Base-by-base conservation (phyloP, 2,113 vertebrate species). In the Hyperoodon ampullatus region DNA sequence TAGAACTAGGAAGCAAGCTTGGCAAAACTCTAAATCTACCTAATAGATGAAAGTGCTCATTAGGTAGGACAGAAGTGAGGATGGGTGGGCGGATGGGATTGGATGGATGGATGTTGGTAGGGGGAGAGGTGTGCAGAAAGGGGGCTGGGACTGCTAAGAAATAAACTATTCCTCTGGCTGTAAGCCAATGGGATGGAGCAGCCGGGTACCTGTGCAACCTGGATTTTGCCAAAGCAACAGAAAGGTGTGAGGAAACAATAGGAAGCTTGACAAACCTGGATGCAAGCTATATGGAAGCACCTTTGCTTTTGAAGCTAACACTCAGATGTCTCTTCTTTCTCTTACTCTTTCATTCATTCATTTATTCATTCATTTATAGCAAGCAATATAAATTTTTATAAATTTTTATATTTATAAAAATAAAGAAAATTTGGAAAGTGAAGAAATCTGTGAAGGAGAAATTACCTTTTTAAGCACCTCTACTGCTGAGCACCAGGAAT, bases 1-100 rank as follows among this genome's bases (percentile, higher is more conserved):
- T 92, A 96, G 98, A 98, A 98, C 98, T 97, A 96, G 98, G 97
- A 96, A 96, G 80, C 95, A 0, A 91, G 26, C 92, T 97, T 97
- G 97, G 77, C 97, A 97, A 98, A 98, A 97, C 96, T 98, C 97
- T 98, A 94, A 97, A 93, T 98, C 98, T 98, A 95, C 96, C 98
- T 98, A 98, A 97, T 94, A 98, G 97, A 97, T 96, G 98, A 97
- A 98, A 98, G 95, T 96, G 94, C 93, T 98, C 88, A 90, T 98
- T 98, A 97, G 89, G 88, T 89, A 98, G 96, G 97, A 78, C 97
- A 96, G 96, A 96, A 53, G 39, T 42, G 3, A 92, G 50, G 66
- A 28, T 39, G n/a, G 15, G 26, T 33, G 19, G 6, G 77, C 53
- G 16, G 68, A 72, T 24, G 24, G 66, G 28, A 72, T 24, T 28